Evolutionary conservation across 2,113 vertebrate species (phyloP).

Genomic region (Chlamydotis undulata): DNA sequence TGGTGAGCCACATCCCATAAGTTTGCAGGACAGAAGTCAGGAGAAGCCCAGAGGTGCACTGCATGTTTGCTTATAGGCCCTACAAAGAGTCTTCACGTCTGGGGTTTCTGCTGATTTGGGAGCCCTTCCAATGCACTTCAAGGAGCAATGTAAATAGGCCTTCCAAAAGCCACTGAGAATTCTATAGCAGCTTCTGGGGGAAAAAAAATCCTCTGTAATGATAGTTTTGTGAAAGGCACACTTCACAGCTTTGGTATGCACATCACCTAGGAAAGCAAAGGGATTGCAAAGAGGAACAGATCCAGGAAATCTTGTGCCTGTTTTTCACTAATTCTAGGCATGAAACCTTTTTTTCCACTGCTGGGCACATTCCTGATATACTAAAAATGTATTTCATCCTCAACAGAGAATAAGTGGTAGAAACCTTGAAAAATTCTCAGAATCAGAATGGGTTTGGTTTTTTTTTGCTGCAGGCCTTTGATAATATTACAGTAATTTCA

Average conservation of each 20-base stretch:
- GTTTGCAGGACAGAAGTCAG: neutral
- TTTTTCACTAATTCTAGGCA: neutral
- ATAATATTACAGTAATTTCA: neutral
- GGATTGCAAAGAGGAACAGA: neutral
- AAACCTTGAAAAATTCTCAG: neutral
- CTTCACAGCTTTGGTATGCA: neutral
- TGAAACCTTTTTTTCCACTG: neutral
- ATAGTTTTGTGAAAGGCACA: neutral
- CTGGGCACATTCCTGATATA: neutral
- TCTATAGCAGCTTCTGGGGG: neutral
- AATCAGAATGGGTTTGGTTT: neutral
- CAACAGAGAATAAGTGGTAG: neutral
- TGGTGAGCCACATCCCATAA: fast-evolving
- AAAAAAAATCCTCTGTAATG: neutral
- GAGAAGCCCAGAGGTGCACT: neutral
- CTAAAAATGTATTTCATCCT: neutral
- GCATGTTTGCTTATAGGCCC: fast-evolving
- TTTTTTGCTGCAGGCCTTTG: neutral
- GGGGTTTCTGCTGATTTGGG: neutral
- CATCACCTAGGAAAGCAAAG: neutral
- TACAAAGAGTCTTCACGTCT: neutral
- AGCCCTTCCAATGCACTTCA: neutral
- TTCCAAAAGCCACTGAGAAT: neutral
- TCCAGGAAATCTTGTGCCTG: neutral
- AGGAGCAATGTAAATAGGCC: neutral